Conservation (phyloP, 2,888 invertebrate species). For the Tineola bisselliella region DNA sequence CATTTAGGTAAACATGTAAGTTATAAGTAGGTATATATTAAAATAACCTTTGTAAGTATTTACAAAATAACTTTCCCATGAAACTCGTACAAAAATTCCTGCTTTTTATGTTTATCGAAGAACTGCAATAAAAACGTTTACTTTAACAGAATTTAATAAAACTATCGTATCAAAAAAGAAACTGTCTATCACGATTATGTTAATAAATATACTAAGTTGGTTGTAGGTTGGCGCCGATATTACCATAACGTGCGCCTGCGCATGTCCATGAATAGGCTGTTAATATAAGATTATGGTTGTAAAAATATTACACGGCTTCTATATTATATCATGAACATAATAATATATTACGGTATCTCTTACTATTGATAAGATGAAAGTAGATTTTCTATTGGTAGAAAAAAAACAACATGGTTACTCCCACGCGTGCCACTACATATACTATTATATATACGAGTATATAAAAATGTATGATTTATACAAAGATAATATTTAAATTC, state of each 20-base stretch:
- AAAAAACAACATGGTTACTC: neutral
- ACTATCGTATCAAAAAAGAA: conserved; percentile 1
- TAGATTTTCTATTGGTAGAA: neutral
- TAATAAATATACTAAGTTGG: conserved; percentile 5
- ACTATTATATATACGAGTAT: neutral
- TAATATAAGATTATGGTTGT: conserved; percentile 10
- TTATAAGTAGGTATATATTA: too few relatives aligned
- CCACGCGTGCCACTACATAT: too few relatives aligned
- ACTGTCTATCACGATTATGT: conserved; percentile 12
- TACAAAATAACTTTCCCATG: neutral
- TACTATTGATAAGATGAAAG: conserved; percentile 3
- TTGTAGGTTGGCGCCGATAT: conserved; percentile 6
- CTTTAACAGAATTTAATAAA: neutral
- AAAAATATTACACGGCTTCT: conserved; percentile 9
- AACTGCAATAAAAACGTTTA: neutral
- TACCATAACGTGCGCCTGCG: conserved; percentile 11
- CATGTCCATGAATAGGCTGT: conserved; percentile 8
- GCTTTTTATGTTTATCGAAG: neutral
- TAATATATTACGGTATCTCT: conserved; percentile 1
- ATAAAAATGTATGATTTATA: neutral
- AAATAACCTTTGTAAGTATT: neutral
- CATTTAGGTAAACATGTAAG: too few relatives aligned
- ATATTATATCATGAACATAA: conserved; percentile 1
- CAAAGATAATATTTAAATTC: too few relatives aligned
- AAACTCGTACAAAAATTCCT: neutral